Evolutionary conservation across 2,888 invertebrate genomes (phyloP).

Genomic region (Polydrusus cervinus): DNA sequence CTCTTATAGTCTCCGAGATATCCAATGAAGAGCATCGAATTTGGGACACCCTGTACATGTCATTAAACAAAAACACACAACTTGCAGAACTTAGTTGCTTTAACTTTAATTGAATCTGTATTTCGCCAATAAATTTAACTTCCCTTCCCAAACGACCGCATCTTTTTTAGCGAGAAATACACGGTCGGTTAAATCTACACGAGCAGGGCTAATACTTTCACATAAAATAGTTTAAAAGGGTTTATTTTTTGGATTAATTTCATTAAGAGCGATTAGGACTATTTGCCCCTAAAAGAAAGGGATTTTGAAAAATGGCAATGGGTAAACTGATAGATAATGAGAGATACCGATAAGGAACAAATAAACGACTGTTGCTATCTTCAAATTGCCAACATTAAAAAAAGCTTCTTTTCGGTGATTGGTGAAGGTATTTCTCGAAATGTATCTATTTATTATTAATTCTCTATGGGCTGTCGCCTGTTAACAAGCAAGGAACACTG

Average conservation of each 20-base stretch:
- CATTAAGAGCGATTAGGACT: slow-evolving; percentile 32
- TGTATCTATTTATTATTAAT: no score
- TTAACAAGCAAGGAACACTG: no score
- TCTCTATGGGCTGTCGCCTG: no score
- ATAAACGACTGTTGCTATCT: no score
- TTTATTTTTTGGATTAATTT: slow-evolving; percentile 39
- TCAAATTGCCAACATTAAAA: no score
- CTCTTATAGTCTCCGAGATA: no score
- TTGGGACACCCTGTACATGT: no score
- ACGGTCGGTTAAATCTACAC: slow-evolving; percentile 41
- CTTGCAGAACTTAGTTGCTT: background rate
- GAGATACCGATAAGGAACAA: no score
- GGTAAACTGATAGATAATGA: background rate
- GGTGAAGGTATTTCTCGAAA: no score
- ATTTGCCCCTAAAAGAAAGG: slow-evolving; percentile 3
- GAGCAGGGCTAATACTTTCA: slow-evolving; percentile 34
- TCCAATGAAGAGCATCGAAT: no score
- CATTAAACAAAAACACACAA: no score
- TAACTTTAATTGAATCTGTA: slow-evolving; percentile 41
- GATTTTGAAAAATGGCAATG: slow-evolving; percentile 18
- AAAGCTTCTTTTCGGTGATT: no score
- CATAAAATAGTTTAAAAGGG: slow-evolving; percentile 45
- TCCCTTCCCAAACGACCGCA: slow-evolving; percentile 32
- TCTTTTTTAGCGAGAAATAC: slow-evolving; percentile 39
- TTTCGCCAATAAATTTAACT: slow-evolving; percentile 37